Base-by-base conservation (phyloP, 2,113 vertebrate genomes). In the Oncorhynchus clarkii region DNA sequence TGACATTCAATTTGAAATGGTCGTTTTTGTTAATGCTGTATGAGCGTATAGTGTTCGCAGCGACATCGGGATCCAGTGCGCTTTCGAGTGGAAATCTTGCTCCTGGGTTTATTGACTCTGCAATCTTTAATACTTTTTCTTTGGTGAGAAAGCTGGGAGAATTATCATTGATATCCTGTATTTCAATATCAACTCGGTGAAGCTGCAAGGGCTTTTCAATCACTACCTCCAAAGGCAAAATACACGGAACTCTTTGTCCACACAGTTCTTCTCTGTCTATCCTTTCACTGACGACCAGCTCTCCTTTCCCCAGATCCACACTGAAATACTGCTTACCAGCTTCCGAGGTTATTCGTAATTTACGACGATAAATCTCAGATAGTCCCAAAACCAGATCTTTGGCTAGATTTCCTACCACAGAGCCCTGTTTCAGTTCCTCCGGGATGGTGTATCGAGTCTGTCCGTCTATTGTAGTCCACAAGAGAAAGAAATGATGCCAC, bases 91-190 rank as follows among this genome's bases (percentile, higher is more conserved):
- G 90, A 82, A 92, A 94, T n/a, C 88, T 78, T 1, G 93, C 87
- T 20, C 93, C 94, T 22, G 92, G 84, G 48, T 92, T 91, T 3
- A 86, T 76, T 1, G 92, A 85, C 70, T 95, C 95, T 5, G 91
- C 89, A 31, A 95, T 95, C 81, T 95, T 88, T 74, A 96, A 69
- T 26, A 86, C 80, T 57, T 89, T 90, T 29, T 93, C 93, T 78
- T 92, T 93, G 2, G 87, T 91, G 0, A 85, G 79, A 70, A 96
- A 95, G 70, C 85, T 89, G 5, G 95, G 95, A 34, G 93, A 88
- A 87, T 96, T 94, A 51, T 95, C 94, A 73, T 95, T 96, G 31
- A 94, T 93, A 72, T 95, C 94, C 13, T 93, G 89, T 20, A 96
- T 94, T 85, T 96, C 94, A 75, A 95, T 91, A 72, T 96, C 94